Conservation (phyloP, 2,888 invertebrate genomes). For the Hyppa rectilinea region DNA sequence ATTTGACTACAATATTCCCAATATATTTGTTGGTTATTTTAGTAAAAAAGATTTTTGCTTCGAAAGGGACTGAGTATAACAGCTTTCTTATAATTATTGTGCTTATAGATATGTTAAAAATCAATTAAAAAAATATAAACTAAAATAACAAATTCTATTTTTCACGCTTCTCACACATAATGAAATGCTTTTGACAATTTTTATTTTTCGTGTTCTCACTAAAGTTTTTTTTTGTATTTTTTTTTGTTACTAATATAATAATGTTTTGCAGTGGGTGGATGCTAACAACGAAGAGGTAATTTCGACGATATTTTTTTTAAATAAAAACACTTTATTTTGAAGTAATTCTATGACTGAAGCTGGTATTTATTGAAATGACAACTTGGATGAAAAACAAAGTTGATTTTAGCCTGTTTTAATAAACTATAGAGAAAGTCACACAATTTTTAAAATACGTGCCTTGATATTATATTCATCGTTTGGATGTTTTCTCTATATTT, state of each 20-base stretch:
- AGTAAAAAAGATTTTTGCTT: slow-evolving; percentile 59
- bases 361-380: background rate
- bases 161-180: slow-evolving; percentile 75
- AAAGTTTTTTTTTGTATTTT: slow-evolving; percentile 69
- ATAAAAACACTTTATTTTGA: slow-evolving; percentile 53
- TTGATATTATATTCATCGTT: too few species aligned
- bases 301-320: slow-evolving; percentile 66
- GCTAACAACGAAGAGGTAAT: slow-evolving; percentile 93
- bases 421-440: background rate
- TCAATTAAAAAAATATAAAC: slow-evolving; percentile 72
- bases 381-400: background rate
- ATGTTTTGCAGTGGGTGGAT: slow-evolving; percentile 92
- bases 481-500: background rate
- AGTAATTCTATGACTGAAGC: slow-evolving; percentile 59
- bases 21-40: slow-evolving; percentile 7
- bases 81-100: slow-evolving; percentile 69
- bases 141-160: slow-evolving; percentile 72
- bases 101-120: slow-evolving; percentile 81
- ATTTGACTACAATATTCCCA: slow-evolving; percentile 19
- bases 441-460: too few species aligned
- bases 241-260: slow-evolving; percentile 86
- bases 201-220: slow-evolving; percentile 58
- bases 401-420: background rate
- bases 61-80: slow-evolving; percentile 38
- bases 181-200: slow-evolving; percentile 86